Evolutionary conservation across 2,797 vertebrate genomes (phyloP), one percentile per base, ranked within the genome.

Genomic region (Phataginus tetradactyla): DNA sequence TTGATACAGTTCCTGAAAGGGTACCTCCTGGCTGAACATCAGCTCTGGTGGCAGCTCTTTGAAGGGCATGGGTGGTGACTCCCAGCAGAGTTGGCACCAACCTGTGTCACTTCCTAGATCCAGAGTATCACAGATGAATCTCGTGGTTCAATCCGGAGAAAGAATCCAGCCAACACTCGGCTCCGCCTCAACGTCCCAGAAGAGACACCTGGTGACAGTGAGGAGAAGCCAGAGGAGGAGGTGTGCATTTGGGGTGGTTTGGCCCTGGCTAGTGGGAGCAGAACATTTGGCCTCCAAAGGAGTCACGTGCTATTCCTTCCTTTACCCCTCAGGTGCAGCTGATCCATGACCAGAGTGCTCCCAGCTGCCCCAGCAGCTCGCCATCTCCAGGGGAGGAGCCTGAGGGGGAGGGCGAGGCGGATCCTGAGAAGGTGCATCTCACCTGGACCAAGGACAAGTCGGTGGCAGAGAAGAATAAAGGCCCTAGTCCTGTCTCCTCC

Each of bases 101-200:
- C 45, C 64, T 86, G 14, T 96, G 83, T 96, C 68, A 13, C 89
- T 79, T 74, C 86, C 32, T 95, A 99, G 99, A 99, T 99, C 98
- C 99, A 99, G 98, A 99, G 99, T 97, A 99, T 99, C 98, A 99
- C 99, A 0, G 99, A 99, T 7, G 99, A 99, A 39, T 99, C 99
- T 72, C 99, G 99, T 0, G 99, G 99, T 59, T 99, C 99, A 4
- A 99, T 99, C 95, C 99, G 99, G 72, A 99, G 99, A 34, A 99
- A 99, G 98, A 99, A 99, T 97, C 99, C 99, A 0, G 98, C 99
- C 42, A 99, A 99, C 49, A 99, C 99, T 0, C 99, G 99, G 86
- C 99, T 99, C 92, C 99, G 99, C 97, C 99, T 99, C 87, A 99
- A 99, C 0, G 99, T 99, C 96, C 99, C 99, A 0, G 99, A 99